Percentiles rank a stretch among this genome's conserved stretches.
phyloP scores from a whole-genome alignment of 2,888 invertebrate genomes.

The Nebria brevicollis region DNA sequence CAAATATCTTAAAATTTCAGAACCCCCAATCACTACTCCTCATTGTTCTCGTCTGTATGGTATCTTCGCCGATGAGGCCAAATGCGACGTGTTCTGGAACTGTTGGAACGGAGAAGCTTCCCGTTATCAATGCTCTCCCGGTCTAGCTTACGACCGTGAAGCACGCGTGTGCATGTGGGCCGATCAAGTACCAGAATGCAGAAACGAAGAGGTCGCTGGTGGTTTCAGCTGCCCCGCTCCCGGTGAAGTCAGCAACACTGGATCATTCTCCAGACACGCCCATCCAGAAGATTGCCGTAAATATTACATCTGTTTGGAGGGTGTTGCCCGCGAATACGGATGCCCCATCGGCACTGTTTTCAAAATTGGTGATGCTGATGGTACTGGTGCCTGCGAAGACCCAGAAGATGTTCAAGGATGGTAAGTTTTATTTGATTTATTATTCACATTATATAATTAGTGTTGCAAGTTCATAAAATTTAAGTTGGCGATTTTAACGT shows the following conservation, averaged over 20 bases:
- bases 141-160: constrained; percentile 92
- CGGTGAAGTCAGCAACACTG: constrained; percentile 83
- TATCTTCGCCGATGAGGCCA: constrained; percentile 87
- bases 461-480: not conserved
- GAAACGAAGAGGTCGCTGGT: constrained; percentile 90
- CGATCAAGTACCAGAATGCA: constrained; percentile 93
- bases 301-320: constrained; percentile 94
- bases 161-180: constrained; percentile 97
- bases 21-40: constrained; percentile 84
- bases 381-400: constrained; percentile 92
- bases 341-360: constrained; percentile 96
- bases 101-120: constrained; percentile 97
- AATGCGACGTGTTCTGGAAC: constrained; percentile 96
- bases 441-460: constrained; percentile 2
- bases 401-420: constrained; percentile 96
- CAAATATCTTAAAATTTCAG: constrained; percentile 62
- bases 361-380: constrained; percentile 91
- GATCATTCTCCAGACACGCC: constrained; percentile 93
- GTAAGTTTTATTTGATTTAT: constrained; percentile 70
- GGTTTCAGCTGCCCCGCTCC: constrained; percentile 88
- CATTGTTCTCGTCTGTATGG: constrained; percentile 90
- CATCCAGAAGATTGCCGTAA: constrained; percentile 95
- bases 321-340: constrained; percentile 91
- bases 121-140: constrained; percentile 94
- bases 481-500: not conserved